These are phyloP conservation scores for Montipora efflorescens DNA, from an alignment of 64 coral and sea anemone genomes.

Conservation along the genomic window DNA sequence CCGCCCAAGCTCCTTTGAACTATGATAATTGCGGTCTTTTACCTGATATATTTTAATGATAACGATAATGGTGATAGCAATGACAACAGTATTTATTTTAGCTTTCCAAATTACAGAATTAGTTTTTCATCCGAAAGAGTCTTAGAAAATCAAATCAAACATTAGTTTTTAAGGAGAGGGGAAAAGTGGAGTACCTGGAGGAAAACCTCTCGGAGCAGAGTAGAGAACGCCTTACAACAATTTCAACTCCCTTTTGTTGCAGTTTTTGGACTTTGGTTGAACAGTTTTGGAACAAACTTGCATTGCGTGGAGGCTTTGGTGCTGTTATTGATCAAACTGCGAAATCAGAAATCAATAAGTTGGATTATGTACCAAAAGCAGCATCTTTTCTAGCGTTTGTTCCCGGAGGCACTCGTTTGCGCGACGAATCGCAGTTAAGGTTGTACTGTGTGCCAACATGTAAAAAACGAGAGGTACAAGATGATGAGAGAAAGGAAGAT, in stretches of 20 bases:
- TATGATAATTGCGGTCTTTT: too few species aligned
- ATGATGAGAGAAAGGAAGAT: not conserved
- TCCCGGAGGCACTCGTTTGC: not conserved
- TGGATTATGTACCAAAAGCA: not conserved
- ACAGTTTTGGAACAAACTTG: not conserved
- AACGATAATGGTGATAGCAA: too few species aligned
- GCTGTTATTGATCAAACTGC: not conserved
- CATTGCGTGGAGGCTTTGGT: not conserved
- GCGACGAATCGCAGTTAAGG: not conserved
- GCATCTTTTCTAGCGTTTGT: slow-evolving; percentile 28
- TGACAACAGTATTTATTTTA: too few species aligned
- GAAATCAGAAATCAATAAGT: not conserved
- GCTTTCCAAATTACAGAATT: too few species aligned
- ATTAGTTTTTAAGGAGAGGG: too few species aligned
- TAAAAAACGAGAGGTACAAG: not conserved
- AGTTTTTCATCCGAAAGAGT: too few species aligned
- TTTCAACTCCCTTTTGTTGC: not conserved
- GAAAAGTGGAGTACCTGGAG: too few species aligned
- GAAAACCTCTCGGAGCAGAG: too few species aligned
- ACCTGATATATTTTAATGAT: too few species aligned
- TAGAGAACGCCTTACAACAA: not conserved
- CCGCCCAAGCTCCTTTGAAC: too few species aligned
- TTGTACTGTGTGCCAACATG: not conserved
- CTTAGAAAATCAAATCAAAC: too few species aligned
- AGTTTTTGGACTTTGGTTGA: not conserved